Conservation (phyloP, 2,113 vertebrate genomes). For the Daboia siamensis region DNA sequence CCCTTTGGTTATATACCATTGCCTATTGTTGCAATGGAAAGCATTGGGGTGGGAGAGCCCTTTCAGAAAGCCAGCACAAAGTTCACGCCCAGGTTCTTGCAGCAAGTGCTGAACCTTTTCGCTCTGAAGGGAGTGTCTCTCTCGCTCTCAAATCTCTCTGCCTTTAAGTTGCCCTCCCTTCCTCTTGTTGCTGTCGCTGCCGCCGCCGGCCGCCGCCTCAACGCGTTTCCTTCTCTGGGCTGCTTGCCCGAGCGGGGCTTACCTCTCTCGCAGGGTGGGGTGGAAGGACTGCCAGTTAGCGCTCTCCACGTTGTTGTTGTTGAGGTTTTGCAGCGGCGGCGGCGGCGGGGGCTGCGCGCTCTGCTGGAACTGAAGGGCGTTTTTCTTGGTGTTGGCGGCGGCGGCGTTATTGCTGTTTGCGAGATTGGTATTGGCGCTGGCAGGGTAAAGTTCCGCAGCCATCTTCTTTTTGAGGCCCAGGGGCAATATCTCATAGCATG, state of each 20-base stretch:
- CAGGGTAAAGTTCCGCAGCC: conserved; percentile 89
- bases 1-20: background rate
- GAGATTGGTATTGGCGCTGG: conserved; percentile 73
- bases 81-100: background rate
- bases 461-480: conserved; percentile 84
- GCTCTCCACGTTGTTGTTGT: conserved; percentile 89
- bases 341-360: conserved; percentile 69
- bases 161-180: background rate
- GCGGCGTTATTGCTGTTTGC: conserved; percentile 73
- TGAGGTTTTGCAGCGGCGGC: conserved; percentile 80
- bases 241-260: conserved; percentile 32
- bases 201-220: conserved; percentile 4
- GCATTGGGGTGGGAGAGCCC: background rate
- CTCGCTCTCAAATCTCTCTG: background rate
- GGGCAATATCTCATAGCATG: conserved; percentile 80
- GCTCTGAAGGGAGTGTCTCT: background rate
- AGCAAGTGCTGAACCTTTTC: background rate
- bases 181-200: background rate
- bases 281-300: conserved; percentile 86
- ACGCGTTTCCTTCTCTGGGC: background rate
- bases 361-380: conserved; percentile 71
- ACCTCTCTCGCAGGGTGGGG: conserved; percentile 93
- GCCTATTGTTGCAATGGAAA: background rate
- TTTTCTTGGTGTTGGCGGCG: conserved; percentile 75
- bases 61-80: background rate